These are phyloP conservation scores for Platyrinchus mystaceus DNA, from an alignment of 2,797 vertebrate species.

Conservation along the genomic window DNA sequence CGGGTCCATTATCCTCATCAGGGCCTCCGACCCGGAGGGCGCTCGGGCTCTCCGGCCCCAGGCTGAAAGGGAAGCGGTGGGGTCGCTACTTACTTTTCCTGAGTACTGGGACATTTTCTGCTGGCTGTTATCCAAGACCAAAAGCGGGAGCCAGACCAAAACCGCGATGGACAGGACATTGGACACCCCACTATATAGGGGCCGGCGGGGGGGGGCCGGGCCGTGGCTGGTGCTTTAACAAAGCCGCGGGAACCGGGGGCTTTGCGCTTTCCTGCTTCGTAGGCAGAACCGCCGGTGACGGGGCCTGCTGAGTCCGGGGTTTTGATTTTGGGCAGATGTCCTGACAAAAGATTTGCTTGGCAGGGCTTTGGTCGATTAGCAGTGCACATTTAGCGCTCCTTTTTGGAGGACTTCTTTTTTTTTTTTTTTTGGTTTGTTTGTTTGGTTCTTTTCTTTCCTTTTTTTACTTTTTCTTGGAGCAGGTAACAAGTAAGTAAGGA, in stretches of 20 bases:
- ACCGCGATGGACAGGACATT: conserved; percentile 49
- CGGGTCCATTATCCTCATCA: background rate
- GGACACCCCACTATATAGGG: conserved; percentile 80
- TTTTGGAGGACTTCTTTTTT: background rate
- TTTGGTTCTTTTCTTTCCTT: fast-evolving
- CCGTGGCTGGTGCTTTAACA: conserved; percentile 52
- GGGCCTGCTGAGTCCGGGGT: conserved; percentile 84
- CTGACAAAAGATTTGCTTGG: conserved; percentile 83
- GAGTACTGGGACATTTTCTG: conserved; percentile 89
- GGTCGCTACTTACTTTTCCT: conserved; percentile 86
- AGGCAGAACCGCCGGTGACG: conserved; percentile 79
- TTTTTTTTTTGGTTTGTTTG: background rate
- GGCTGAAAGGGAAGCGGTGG: background rate
- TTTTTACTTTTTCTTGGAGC: background rate
- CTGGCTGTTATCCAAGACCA: conserved; percentile 65
- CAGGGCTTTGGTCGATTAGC: conserved; percentile 72
- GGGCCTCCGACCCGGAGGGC: background rate
- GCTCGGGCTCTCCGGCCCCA: background rate
- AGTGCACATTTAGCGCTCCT: conserved; percentile 28
- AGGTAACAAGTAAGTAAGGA: background rate
- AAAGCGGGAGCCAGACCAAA: conserved; percentile 64
- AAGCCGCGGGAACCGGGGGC: conserved; percentile 79
- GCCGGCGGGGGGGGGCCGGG: background rate
- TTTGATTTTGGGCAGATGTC: conserved; percentile 65
- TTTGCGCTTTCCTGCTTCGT: conserved; percentile 83